phyloP scores from a whole-genome alignment of 2,888 invertebrate species.

The Geophilus truncorum region DNA sequence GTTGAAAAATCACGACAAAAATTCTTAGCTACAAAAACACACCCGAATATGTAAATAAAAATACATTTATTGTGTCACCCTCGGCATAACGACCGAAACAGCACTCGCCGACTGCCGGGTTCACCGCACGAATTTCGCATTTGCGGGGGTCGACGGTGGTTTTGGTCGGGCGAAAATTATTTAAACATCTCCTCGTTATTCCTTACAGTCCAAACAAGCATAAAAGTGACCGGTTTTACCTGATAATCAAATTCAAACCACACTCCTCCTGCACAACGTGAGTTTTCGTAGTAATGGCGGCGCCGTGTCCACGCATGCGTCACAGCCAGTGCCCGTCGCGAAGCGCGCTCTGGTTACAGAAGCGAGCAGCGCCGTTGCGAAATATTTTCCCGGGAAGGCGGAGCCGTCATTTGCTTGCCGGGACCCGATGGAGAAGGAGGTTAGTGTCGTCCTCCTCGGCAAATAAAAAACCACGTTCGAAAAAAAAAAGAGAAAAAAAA shows the following conservation, averaged over 20 bases:
- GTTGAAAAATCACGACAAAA: background rate
- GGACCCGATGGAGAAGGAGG: conserved; percentile 16
- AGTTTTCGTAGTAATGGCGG: conserved; percentile 1
- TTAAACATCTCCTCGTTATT: background rate
- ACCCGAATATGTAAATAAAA: background rate
- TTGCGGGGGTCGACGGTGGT: background rate
- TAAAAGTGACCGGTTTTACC: conserved; percentile 7
- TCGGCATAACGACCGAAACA: background rate
- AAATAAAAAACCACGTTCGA: background rate
- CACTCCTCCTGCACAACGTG: background rate
- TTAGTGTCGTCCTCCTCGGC: conserved; percentile 12
- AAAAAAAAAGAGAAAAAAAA: background rate
- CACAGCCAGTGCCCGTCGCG: background rate
- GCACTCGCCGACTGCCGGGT: background rate
- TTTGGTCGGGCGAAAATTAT: background rate
- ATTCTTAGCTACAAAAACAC: background rate
- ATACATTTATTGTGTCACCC: background rate
- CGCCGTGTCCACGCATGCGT: background rate
- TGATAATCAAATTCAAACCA: conserved; percentile 20
- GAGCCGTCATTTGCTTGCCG: conserved; percentile 4
- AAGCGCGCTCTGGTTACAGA: background rate
- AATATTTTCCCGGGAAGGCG: background rate
- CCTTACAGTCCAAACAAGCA: background rate
- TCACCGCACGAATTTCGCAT: background rate
- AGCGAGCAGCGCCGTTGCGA: background rate